Base-by-base conservation (phyloP, 2,888 invertebrate genomes). In the Tipula unca region DNA sequence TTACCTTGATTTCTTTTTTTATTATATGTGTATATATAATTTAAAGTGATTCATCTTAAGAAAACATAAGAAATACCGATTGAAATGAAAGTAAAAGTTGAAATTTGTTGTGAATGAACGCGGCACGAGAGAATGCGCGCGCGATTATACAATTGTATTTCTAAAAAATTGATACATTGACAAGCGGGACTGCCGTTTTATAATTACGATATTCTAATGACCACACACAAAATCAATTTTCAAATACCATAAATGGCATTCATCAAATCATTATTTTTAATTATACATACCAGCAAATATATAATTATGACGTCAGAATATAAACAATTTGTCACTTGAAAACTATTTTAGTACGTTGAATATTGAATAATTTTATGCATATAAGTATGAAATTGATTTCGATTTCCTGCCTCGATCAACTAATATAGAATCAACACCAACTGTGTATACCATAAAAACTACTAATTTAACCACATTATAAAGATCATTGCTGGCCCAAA, bases 11-110 rank as follows among this genome's bases (percentile, higher is more conserved):
- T 69, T 69, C 69, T 69, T 25, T 69, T 48, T 25, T 25, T 69
- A 25, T 25, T 25, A 4, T 48, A 32, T 48, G 48, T 48, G 6
- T 48, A n/a, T n/a, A n/a, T n/a, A 48, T 48, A 48, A 48, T 25
- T 69, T 69, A 69, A 69, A 69, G 69, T 69, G 69, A 69, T 69
- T 69, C 69, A 69, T 69, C 69, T 69, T 10, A 69, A 69, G 69
- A 69, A 20, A 69, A 69, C 25, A 25, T 69, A 69, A 48, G 25
- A 69, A 69, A 69, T 69, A 69, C 69, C 69, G 69, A 69, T 69
- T 20, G 69, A 25, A 69, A 69, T 69, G 69, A 69, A 69, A 69
- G 69, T 69, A 69, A 69, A 69, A 69, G 69, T 69, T 69, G 13
- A 25, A 69, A 69, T 69, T 69, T 69, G 25, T 69, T 25, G 10